These are phyloP conservation scores for Synanthedon myopaeformis DNA, from an alignment of 2,888 invertebrate species.

Conservation along the genomic window DNA sequence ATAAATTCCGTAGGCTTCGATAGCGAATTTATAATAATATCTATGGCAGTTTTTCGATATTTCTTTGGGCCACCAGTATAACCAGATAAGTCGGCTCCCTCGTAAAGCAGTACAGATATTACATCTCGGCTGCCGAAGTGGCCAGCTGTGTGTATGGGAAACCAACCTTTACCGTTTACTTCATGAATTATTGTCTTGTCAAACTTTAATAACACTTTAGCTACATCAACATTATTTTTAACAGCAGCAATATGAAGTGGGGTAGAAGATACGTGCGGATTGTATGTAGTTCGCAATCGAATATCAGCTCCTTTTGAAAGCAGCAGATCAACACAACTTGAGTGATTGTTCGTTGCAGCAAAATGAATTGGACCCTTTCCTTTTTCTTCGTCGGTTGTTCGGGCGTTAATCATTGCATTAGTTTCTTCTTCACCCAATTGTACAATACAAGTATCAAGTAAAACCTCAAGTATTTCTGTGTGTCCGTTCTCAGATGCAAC, in stretches of 20 bases:
- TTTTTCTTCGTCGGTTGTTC: constrained; percentile 41
- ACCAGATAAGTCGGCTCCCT: constrained; percentile 58
- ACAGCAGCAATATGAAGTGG: constrained; percentile 59
- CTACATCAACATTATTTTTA: constrained; percentile 45
- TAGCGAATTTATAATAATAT: constrained; percentile 61
- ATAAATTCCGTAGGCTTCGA: constrained; percentile 66
- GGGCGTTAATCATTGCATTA: constrained; percentile 30
- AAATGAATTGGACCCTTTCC: constrained; percentile 66
- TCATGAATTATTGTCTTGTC: constrained; percentile 54
- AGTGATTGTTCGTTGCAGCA: constrained; percentile 65
- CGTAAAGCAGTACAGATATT: constrained; percentile 44
- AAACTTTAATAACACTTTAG: constrained; percentile 38
- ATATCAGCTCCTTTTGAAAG: constrained; percentile 56
- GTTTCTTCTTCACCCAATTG: constrained; percentile 39
- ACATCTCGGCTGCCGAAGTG: constrained; percentile 72
- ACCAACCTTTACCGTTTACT: constrained; percentile 46
- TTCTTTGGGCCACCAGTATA: constrained; percentile 50
- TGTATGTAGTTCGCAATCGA: constrained; percentile 45
- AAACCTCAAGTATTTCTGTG: constrained; percentile 59
- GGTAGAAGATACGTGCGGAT: constrained; percentile 48
- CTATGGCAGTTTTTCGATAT: constrained; percentile 54
- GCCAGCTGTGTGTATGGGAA: constrained; percentile 59
- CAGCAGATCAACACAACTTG: constrained; percentile 53
- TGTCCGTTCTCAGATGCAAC: constrained; percentile 69
- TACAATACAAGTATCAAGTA: constrained; percentile 34